phyloP scores from a whole-genome alignment of 2,888 invertebrate species.

The Odontomyia ornata region DNA sequence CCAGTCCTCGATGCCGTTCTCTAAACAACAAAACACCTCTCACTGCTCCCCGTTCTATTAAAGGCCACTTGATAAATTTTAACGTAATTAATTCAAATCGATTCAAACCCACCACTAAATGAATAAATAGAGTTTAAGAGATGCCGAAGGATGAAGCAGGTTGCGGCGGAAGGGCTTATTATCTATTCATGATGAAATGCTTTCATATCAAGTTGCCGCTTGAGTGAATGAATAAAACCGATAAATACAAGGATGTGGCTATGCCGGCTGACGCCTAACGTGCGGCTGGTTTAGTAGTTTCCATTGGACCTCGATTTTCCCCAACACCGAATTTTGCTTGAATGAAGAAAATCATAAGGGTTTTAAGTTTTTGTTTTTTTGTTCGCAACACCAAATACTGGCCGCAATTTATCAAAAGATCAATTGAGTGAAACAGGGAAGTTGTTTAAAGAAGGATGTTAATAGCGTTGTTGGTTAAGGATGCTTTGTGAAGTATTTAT shows the following conservation, averaged over 20 bases:
- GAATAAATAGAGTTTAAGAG: conserved; percentile 22
- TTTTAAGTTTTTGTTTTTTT: neutral
- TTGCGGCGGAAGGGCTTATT: conserved; percentile 10
- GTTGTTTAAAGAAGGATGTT: neutral
- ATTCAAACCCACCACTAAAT: conserved; percentile 41
- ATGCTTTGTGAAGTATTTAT: neutral
- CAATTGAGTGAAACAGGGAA: neutral
- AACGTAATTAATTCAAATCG: conserved; percentile 43
- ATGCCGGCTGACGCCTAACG: neutral
- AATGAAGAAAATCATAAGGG: too few species aligned
- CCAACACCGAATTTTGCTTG: too few species aligned
- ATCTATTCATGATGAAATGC: conserved; percentile 27
- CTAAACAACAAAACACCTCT: too few species aligned
- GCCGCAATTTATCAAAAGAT: neutral
- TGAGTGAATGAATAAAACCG: neutral
- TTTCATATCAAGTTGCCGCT: conserved; percentile 7
- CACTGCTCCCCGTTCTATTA: neutral
- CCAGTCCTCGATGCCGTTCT: too few species aligned
- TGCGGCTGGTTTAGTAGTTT: neutral
- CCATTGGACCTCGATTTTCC: too few species aligned
- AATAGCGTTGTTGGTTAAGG: neutral
- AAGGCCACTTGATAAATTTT: neutral
- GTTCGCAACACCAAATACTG: neutral
- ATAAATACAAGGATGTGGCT: neutral
- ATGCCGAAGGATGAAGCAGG: conserved; percentile 2